These are phyloP conservation scores for Pheosia gnoma DNA, from an alignment of 2,888 invertebrate genomes.

Conservation along the genomic window DNA sequence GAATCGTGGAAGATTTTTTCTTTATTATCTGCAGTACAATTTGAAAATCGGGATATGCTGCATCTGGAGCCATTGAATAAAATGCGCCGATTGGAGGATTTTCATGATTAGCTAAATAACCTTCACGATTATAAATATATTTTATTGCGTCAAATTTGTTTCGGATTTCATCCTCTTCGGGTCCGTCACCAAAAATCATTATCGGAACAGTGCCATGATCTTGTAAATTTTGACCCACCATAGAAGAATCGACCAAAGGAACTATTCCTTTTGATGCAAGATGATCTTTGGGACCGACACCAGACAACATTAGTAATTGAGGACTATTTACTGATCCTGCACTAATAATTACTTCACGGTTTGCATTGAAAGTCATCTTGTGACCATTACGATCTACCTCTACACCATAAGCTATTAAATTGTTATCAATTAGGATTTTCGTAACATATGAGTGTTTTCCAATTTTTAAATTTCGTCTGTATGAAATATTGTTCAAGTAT, in stretches of 20 bases:
- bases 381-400: conserved; percentile 15
- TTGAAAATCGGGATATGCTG: neutral
- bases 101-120: neutral
- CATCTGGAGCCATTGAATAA: neutral
- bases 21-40: neutral
- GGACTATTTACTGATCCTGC: conserved; percentile 27
- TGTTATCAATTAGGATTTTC: conserved; percentile 16
- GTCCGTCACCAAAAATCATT: neutral
- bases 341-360: conserved; percentile 28
- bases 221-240: conserved; percentile 1
- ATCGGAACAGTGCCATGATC: neutral
- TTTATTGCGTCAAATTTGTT: neutral
- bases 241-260: neutral
- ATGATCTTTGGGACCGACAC: conserved; percentile 29
- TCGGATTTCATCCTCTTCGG: neutral
- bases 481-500: conserved; percentile 22
- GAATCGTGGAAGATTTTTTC: conserved; percentile 2
- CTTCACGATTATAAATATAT: neutral
- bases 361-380: conserved; percentile 14
- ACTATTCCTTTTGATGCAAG: conserved; percentile 7
- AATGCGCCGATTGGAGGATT: neutral
- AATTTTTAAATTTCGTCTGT: conserved; percentile 26
- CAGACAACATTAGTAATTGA: conserved; percentile 34
- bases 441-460: conserved; percentile 22
- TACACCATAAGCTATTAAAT: conserved; percentile 16